Evolutionary conservation across 2,888 invertebrate genomes (phyloP), one percentile per base, ranked within the genome.

Genomic region (Danaus chrysippus): DNA sequence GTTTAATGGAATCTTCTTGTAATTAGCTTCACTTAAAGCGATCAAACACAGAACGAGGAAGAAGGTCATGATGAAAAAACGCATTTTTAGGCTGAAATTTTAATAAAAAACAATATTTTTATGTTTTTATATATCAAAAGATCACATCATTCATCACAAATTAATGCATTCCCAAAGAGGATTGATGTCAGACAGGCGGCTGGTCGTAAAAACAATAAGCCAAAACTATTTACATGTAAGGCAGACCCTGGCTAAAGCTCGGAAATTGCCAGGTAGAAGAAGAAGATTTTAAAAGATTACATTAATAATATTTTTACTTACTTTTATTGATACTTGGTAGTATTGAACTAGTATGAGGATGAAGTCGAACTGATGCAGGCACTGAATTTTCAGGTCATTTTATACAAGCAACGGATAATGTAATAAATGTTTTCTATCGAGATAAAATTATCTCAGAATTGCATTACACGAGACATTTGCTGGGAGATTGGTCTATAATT

Each of bases 1-100:
- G 78, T 97, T 97, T 86, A 97, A 96, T 3, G 97, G 97, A 1
- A 97, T 96, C 82, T 97, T 97, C 78, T 95, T 93, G 87, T 95
- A 96, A 12, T 93, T 94, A 1, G 94, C 96, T 67, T 94, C 94
- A 42, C 88, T 90, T 42, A 79, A 68, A 0, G 83, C 77, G 12
- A 91, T 72, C 41, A 91, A 70, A 65, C 87, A 80, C 19, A 90
- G 76, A 46, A 91, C 70, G 60, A 92, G 67, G 59, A 73, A 90
- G 58, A 81, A 49, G 11, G 65, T 52, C 19, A 72, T 10, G 41
- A 72, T 41, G 12, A 69, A 54, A 10, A 66, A 58, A 49, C 74
- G 77, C 77, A 77, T 78, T 52, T 67, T 75, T 52, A 46, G 2
- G 2, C 23, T 34, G 8, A 34, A 13, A 6, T 67, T n/a, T 69